Base-by-base conservation (phyloP, 1,140 invertebrate species). In the Rhagoletis pomonella region DNA sequence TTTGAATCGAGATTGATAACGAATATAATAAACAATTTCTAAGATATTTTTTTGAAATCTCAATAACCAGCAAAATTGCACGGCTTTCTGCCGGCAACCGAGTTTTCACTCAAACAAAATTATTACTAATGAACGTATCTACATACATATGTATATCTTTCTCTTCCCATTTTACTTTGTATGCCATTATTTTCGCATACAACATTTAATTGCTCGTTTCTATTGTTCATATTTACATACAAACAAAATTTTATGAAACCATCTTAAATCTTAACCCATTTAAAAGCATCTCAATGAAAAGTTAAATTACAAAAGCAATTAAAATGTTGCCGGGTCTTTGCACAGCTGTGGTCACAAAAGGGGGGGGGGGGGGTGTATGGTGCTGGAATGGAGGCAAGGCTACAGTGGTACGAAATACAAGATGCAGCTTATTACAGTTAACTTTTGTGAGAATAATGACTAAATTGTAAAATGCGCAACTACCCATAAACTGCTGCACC, bases 221-320 rank as follows among this genome's bases (percentile, higher is more conserved):
- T 0, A 81, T 47, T 17, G n/a, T 55, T 12, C 17, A 14, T 55
- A 55, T 55, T 10, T 81, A 12, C 55, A 14, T 77, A 81, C 50
- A 55, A 19, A 55, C 3, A 81, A 81, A 55, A 81, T 50, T 81
- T 58, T 81, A n/a, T 81, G 73, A 55, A 81, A 58, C 73, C 19
- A 81, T 44, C 42, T 73, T 12, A 47, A 47, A 42, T 14, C 67
- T 9, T 17, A 47, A 73, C 44, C 39, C 67, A 44, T 12, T 73
- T 44, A 17, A 47, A 44, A 44, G 67, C 73, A 81, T 19, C 73
- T 19, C 50, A 55, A 81, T 50, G 73, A 50, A 81, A 17, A 81
- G 73, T 81, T 81, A 55, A 81, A 81, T 81, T 81, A 55, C 73
- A 81, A 81, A 81, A 81, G 47, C 73, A 81, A 81, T 81, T 81